Evolutionary conservation across 2,113 vertebrate species (phyloP).

Genomic region (Boleophthalmus pectinirostris): DNA sequence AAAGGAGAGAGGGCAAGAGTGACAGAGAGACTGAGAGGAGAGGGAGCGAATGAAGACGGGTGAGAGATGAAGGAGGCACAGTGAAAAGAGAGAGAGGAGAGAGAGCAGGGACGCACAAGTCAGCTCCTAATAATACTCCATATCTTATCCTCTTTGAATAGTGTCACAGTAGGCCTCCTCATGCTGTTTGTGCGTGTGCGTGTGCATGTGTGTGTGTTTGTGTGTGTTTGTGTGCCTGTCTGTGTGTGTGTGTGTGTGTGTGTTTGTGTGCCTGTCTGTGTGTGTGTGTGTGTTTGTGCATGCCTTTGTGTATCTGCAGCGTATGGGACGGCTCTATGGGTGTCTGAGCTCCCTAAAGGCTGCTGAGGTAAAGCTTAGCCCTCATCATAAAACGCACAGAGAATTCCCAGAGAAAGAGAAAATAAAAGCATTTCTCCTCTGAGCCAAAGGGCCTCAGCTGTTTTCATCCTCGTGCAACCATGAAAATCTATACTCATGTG

Average conservation of each 20-base stretch:
- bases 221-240: conserved; percentile 30
- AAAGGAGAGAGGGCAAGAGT: too few species aligned
- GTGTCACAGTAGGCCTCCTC: conserved; percentile 37
- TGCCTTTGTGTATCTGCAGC: too few species aligned
- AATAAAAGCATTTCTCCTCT: conserved; percentile 49
- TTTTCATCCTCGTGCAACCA: conserved; percentile 29
- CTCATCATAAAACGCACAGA: conserved; percentile 47
- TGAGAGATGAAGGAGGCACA: too few species aligned
- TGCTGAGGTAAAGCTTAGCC: conserved; percentile 35
- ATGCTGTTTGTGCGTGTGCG: conserved; percentile 32
- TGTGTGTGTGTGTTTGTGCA: too few species aligned
- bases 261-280: too few species aligned
- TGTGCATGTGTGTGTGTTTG: conserved; percentile 35
- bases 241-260: conserved; percentile 37
- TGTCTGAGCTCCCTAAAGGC: conserved; percentile 41
- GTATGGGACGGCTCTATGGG: conserved; percentile 1
- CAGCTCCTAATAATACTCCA: conserved; percentile 51
- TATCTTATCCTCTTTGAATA: conserved; percentile 49
- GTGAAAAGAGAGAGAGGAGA: too few species aligned
- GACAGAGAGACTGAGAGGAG: too few species aligned
- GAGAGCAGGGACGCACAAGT: conserved; percentile 4
- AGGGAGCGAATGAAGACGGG: too few species aligned
- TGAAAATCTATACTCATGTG: conserved; percentile 40
- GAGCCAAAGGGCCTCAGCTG: conserved; percentile 29
- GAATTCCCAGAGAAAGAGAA: conserved; percentile 38